Percentiles rank a stretch among this genome's conserved stretches.
Evolutionary conservation across 2,113 vertebrate genomes (phyloP).

Genomic region (Bettongia penicillata): DNA sequence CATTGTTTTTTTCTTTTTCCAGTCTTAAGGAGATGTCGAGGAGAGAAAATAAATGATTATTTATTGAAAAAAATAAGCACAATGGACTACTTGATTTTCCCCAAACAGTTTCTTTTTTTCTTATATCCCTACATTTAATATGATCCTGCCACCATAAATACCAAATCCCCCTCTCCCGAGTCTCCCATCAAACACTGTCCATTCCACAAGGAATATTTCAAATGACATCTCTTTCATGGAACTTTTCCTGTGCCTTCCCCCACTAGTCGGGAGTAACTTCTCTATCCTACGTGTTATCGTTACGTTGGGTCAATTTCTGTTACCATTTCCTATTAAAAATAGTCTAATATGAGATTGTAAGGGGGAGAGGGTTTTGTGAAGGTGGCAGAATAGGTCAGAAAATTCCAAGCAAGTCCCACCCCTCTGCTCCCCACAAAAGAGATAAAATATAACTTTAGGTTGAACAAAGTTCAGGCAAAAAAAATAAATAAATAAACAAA

Average conservation of each 20-base stretch:
- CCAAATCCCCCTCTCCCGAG: too few relatives aligned
- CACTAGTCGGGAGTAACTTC: not conserved
- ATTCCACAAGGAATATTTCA: not conserved
- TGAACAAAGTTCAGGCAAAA: too few relatives aligned
- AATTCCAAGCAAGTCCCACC: too few relatives aligned
- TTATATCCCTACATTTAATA: not conserved
- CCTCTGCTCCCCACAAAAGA: too few relatives aligned
- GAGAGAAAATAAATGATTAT: too few relatives aligned
- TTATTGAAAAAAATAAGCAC: too few relatives aligned
- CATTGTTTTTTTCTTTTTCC: not conserved
- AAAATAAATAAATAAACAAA: too few relatives aligned
- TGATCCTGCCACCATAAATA: not conserved
- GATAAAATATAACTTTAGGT: too few relatives aligned
- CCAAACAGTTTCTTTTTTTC: not conserved
- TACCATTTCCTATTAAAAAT: not conserved
- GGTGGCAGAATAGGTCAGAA: too few relatives aligned
- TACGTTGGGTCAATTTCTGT: not conserved
- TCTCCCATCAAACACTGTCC: not conserved
- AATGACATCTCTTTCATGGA: not conserved
- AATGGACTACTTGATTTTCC: not conserved
- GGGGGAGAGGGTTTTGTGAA: too few relatives aligned
- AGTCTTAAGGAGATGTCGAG: too few relatives aligned
- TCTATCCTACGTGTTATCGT: not conserved
- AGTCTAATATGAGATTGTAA: too few relatives aligned
- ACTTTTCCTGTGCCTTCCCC: not conserved